Conservation (phyloP, 2,888 invertebrate genomes). For the Drosophila colorata region DNA sequence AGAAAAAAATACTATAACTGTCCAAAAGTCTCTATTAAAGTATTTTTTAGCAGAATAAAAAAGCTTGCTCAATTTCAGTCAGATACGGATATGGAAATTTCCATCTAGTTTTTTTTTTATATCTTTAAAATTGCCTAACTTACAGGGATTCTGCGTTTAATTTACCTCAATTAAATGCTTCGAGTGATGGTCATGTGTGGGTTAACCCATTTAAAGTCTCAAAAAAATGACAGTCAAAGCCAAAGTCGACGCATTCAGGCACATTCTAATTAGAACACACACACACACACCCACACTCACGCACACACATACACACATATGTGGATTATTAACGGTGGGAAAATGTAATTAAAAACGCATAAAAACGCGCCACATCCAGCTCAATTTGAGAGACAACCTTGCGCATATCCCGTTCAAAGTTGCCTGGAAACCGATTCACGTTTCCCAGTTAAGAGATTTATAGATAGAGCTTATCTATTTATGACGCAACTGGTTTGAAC, state of each 20-base stretch:
- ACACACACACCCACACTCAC: too few relatives aligned
- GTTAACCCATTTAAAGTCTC: slow-evolving; percentile 61
- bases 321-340: slow-evolving; percentile 35
- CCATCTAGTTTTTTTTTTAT: not conserved
- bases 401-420: slow-evolving; percentile 44
- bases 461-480: slow-evolving; percentile 43
- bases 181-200: slow-evolving; percentile 39
- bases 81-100: slow-evolving; percentile 2
- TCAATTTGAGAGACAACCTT: slow-evolving; percentile 38
- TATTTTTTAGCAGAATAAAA: not conserved
- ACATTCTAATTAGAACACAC: slow-evolving; percentile 59
- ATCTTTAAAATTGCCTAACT: slow-evolving; percentile 17
- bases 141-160: slow-evolving; percentile 35
- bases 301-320: not conserved
- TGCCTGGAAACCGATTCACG: slow-evolving; percentile 23
- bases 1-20: not conserved
- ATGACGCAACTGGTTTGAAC: slow-evolving; percentile 56
- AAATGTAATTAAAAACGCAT: slow-evolving; percentile 50
- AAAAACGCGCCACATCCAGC: slow-evolving; percentile 13
- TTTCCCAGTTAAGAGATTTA: not conserved
- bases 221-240: slow-evolving; percentile 50
- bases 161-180: slow-evolving; percentile 60
- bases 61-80: not conserved
- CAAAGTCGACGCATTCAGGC: slow-evolving; percentile 47
- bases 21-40: not conserved